phyloP scores from a whole-genome alignment of 1,140 invertebrate genomes.

The Orius insidiosus region DNA sequence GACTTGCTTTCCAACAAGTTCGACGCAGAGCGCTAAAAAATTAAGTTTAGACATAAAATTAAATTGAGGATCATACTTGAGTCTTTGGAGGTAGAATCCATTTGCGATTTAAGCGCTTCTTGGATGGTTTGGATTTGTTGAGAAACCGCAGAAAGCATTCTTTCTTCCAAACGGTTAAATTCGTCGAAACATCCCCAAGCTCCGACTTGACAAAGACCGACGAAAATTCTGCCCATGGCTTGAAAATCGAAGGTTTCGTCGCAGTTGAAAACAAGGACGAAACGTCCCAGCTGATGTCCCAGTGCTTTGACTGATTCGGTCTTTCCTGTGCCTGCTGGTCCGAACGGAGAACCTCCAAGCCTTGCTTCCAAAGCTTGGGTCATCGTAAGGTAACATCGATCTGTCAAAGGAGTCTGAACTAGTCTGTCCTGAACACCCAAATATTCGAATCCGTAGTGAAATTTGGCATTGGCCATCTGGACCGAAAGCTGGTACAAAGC shows the following conservation, averaged over 20 bases:
- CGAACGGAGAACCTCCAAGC: slow-evolving; percentile 90
- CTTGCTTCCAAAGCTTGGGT: slow-evolving; percentile 93
- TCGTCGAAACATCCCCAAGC: slow-evolving; percentile 99
- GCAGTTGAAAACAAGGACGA: slow-evolving; percentile 98
- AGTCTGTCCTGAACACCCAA: slow-evolving; percentile 92
- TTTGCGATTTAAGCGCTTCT: slow-evolving; percentile 83
- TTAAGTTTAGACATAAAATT: too few species aligned
- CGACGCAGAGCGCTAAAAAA: slow-evolving; percentile 71
- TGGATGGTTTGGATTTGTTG: slow-evolving; percentile 99
- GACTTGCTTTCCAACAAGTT: slow-evolving; percentile 94
- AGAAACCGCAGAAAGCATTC: slow-evolving; percentile 97
- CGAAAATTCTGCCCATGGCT: slow-evolving; percentile 89
- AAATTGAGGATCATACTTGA: too few species aligned
- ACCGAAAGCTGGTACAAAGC: slow-evolving; percentile 85
- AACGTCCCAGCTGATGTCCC: slow-evolving; percentile 94
- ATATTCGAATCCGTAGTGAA: slow-evolving; percentile 99
- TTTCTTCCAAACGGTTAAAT: slow-evolving; percentile 97
- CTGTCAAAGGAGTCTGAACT: slow-evolving; percentile 96
- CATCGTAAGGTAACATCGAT: slow-evolving; percentile 95
- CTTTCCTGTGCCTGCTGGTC: slow-evolving; percentile 96
- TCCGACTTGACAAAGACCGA: slow-evolving; percentile 92
- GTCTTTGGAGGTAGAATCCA: slow-evolving; percentile 46
- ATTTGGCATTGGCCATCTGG: slow-evolving; percentile 98
- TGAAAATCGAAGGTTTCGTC: slow-evolving; percentile 99
- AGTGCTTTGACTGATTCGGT: slow-evolving; percentile 98